Base-by-base conservation (phyloP, 2,888 invertebrate genomes). In the Clanis bilineata region DNA sequence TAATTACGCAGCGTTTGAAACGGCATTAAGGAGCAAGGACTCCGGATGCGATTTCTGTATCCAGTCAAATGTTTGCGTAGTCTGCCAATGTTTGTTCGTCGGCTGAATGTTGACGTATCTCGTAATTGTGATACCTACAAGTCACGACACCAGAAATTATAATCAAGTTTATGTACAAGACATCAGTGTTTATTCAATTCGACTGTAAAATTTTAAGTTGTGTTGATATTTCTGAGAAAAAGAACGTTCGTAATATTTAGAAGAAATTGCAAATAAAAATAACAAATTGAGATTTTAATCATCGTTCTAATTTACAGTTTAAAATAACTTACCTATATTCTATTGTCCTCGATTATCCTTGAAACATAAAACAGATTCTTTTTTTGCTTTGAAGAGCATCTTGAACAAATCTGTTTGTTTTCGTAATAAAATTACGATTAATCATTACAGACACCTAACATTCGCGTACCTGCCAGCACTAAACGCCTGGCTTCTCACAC, bases 381-480 rank as follows among this genome's bases (percentile, higher is more conserved):
- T 32, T 3, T 32, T 3, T 32, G 2, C 32, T 32, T 36, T 36
- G 9, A 3, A 10, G 36, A 9, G 36, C 12, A 6, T 32, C 9
- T 7, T 10, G 36, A 36, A n/a, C n/a, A n/a, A n/a, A n/a, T n/a
- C 12, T 32, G 3, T 36, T 10, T n/a, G n/a, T n/a, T 36, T 36
- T 36, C 3, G 9, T 32, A 36, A 51, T n/a, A 22, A 38, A 10
- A 3, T 12, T 36, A 36, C 12, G 4, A 18, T 21, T 5, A 32
- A 47, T 22, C 25, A 36, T 77, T 76, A 1, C 83, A 91, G 98
- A 64, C 98, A 98, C 82, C 91, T 99, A 62, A 98, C 98, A 15
- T 98, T 97, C 90, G 97, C 97, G 84, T 98, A 98, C 90, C 93
- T 99, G 69, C 95, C 98, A 65, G 96, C 97, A 57, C 93, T 98